Conservation (phyloP, 2,888 invertebrate species). For the Pristionchus japonicus region DNA sequence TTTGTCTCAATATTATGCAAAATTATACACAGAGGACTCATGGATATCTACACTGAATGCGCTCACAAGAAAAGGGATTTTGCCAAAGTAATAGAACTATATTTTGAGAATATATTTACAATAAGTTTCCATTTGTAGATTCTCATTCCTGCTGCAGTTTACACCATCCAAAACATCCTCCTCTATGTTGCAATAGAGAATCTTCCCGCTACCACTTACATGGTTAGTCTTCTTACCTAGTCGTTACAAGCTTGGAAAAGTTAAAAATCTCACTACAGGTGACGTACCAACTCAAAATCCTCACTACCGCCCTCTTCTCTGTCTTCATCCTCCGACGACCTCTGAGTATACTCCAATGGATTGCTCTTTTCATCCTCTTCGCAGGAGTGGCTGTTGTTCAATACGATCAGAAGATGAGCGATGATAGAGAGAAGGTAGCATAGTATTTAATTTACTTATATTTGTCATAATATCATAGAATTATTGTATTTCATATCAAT, state of each 20-base stretch:
- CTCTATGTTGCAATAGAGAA: conserved; percentile 87
- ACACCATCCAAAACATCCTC: conserved; percentile 96
- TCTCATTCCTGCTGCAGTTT: conserved; percentile 93
- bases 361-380: conserved; percentile 77
- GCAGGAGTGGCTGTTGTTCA: conserved; percentile 78
- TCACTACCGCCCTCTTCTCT: conserved; percentile 79
- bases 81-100: too few species aligned
- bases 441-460: too few species aligned
- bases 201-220: conserved; percentile 97
- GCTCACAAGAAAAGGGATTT: conserved; percentile 42
- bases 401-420: conserved; percentile 56
- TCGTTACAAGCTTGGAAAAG: conserved; percentile 56
- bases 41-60: conserved; percentile 25
- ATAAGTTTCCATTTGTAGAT: conserved; percentile 77
- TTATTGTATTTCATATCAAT: background rate
- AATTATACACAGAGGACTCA: conserved; percentile 30
- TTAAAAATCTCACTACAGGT: conserved; percentile 71
- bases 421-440: conserved; percentile 38
- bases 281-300: conserved; percentile 79
- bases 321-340: conserved; percentile 77
- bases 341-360: conserved; percentile 77
- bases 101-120: too few species aligned
- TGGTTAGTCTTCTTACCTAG: conserved; percentile 80
- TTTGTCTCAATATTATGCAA: background rate
- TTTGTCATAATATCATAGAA: too few species aligned